A percentile compares a stretch with the other conserved stretches of the same genome.
Evolutionary conservation across 2,797 vertebrate genomes (phyloP).

Genomic region (Rhinatrema bivittatum): DNA sequence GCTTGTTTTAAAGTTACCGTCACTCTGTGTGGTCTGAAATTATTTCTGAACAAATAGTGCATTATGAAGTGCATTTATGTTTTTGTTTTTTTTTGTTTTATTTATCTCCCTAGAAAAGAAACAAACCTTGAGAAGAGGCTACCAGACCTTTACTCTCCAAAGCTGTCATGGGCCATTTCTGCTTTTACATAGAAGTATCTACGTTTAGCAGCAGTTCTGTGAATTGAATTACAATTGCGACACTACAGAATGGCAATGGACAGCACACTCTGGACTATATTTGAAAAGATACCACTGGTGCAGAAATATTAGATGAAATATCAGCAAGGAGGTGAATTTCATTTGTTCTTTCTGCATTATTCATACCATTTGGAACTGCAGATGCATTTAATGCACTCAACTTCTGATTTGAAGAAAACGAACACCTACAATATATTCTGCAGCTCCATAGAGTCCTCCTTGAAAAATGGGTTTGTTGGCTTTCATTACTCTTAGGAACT

Average conservation of each 20-base stretch:
- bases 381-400: slow-evolving; percentile 17
- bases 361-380: too few relatives aligned
- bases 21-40: too few relatives aligned
- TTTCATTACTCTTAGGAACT: slow-evolving; percentile 28
- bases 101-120: slow-evolving; percentile 23
- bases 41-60: too few relatives aligned
- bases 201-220: slow-evolving; percentile 61
- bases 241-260: slow-evolving; percentile 33
- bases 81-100: slow-evolving; percentile 18
- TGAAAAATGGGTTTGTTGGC: slow-evolving; percentile 11
- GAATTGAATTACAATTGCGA: slow-evolving; percentile 46
- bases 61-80: too few relatives aligned
- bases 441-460: slow-evolving; percentile 31
- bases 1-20: too few relatives aligned
- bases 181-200: slow-evolving; percentile 66
- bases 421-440: slow-evolving; percentile 20
- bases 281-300: slow-evolving; percentile 26
- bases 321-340: slow-evolving; percentile 18
- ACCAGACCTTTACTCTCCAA: slow-evolving; percentile 21
- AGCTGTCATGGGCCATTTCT: slow-evolving; percentile 50
- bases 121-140: slow-evolving; percentile 39
- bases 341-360: too few relatives aligned
- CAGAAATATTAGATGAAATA: slow-evolving; percentile 21
- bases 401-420: slow-evolving; percentile 24
- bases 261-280: slow-evolving; percentile 29